Evolutionary conservation across 1,140 invertebrate species (phyloP), one percentile per base, ranked within the genome.

Genomic region (Caenorhabditis inopinata): DNA sequence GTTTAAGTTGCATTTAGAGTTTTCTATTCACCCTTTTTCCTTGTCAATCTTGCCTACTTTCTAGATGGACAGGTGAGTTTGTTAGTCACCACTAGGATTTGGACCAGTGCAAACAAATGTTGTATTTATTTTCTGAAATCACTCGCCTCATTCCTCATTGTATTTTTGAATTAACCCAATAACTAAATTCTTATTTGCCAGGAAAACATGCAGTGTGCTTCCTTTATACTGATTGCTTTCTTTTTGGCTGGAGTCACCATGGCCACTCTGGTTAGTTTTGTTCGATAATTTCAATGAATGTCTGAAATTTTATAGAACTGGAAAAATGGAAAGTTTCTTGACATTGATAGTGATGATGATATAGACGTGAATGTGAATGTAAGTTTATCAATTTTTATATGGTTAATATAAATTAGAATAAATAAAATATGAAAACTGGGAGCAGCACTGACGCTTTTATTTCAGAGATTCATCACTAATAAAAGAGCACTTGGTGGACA

Each of bases 181-280:
- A 23, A 25, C 23, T 7, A 53, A 25, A 25, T 25, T 53, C 27
- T 5, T 11, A 18, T 21, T 42, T 4, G 12, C 23, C 58, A 68
- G 58, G 58, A 68, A 29, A 7, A 68, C 58, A 68, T 68, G 58
- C 58, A 68, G 58, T 38, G 38, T 32, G 38, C 27, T 32, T 32
- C 32, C 29, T 18, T 9, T 38, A 68, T 68, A 21, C 58, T 68
- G 32, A 68, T 42, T 38, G 58, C 27, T 68, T 68, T 68, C 58
- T 68, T 68, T 32, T 68, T 68, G 21, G 58, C 58, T 68, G 58
- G 58, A 32, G 58, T 68, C 58, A 42, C 58, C 58, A 68, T 68
- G 32, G 58, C 58, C 16, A 68, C 7, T 68, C 58, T 38, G 58
- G 58, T 68, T 38, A 3, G 2, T 4, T 2, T 9, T 25, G 7